Conservation (phyloP, 1,140 invertebrate genomes). For the Macrobrachium nipponense region DNA sequence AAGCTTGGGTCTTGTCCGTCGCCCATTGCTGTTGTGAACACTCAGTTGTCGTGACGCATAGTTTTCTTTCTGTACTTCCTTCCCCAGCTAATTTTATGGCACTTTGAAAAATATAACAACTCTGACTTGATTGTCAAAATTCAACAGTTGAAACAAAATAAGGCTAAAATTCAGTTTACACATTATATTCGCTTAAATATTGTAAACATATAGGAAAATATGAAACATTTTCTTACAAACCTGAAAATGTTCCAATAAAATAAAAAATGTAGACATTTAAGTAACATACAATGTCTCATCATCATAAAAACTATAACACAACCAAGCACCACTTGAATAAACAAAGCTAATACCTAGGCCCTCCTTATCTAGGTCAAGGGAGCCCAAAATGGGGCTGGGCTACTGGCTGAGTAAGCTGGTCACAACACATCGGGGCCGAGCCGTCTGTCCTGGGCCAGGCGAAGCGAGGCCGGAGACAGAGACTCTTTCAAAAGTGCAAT, state of each 20-base stretch:
- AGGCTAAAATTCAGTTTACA: conserved; percentile 17
- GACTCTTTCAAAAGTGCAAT: neutral
- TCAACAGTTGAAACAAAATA: neutral
- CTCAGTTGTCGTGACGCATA: neutral
- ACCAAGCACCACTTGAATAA: conserved; percentile 42
- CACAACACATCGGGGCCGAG: conserved; percentile 27
- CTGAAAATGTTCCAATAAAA: conserved; percentile 23
- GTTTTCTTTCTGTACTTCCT: neutral
- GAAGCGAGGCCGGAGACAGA: conserved; percentile 37
- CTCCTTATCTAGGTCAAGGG: no score
- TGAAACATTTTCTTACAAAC: neutral
- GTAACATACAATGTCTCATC: neutral
- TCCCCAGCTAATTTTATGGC: conserved; percentile 23
- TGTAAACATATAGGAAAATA: neutral
- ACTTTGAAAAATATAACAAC: neutral
- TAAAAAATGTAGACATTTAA: neutral
- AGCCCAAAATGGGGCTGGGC: conserved; percentile 2
- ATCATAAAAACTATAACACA: conserved; percentile 29
- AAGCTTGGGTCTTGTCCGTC: conserved; percentile 36
- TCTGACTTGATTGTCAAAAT: neutral
- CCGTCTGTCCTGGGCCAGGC: conserved; percentile 39
- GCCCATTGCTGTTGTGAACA: conserved; percentile 38
- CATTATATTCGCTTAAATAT: conserved; percentile 5
- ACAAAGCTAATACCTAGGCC: neutral
- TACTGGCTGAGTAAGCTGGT: conserved; percentile 35